Evolutionary conservation across 2,797 vertebrate species (phyloP).

Genomic region (Cichlasoma orientale): DNA sequence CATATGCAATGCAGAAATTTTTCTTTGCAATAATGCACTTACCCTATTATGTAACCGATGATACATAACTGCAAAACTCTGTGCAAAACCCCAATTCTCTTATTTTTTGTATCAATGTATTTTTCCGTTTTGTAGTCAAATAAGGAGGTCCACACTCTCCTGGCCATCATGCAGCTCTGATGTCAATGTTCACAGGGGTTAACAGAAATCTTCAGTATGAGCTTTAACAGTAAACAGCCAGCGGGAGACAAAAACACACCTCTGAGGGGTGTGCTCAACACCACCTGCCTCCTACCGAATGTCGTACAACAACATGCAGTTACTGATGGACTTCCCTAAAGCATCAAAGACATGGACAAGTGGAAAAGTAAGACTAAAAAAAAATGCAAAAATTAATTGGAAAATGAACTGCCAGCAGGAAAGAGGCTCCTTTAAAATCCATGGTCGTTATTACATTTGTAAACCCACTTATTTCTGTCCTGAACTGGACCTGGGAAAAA

Average conservation of each 20-base stretch:
- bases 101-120: conserved; percentile 88
- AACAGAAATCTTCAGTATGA: neutral
- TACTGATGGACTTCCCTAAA: neutral
- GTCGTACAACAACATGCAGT: neutral
- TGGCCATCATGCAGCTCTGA: conserved; percentile 57
- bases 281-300: neutral
- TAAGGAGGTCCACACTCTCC: conserved; percentile 67
- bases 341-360: neutral
- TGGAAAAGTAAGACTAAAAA: neutral
- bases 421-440: neutral
- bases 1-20: no score
- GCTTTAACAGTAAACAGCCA: neutral
- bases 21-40: no score
- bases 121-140: conserved; percentile 92
- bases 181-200: neutral
- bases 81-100: conserved; percentile 90
- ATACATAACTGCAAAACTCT: conserved; percentile 87
- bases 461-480: neutral
- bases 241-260: neutral
- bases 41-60: no score
- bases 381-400: neutral
- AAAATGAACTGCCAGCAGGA: neutral
- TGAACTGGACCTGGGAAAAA: neutral
- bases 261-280: neutral
- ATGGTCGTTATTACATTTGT: neutral